Evolutionary conservation across 2,113 vertebrate genomes (phyloP).

Genomic region (Notiomystis cincta): DNA sequence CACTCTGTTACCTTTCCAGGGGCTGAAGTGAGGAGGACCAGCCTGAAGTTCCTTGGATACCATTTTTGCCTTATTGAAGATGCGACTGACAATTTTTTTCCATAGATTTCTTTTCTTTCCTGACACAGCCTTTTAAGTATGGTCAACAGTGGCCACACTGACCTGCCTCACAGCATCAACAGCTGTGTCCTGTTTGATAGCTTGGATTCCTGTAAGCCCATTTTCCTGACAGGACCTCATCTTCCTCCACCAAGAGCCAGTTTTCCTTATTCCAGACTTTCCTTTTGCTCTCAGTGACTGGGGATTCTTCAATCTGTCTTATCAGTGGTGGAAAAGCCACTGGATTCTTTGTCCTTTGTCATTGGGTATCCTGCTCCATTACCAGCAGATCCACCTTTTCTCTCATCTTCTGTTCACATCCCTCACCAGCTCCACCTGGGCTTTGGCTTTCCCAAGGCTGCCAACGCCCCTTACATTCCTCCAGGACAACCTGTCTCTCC

Average conservation of each 20-base stretch:
- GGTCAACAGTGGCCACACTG: not conserved
- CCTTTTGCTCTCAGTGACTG: not conserved
- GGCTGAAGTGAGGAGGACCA: not conserved
- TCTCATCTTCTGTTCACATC: not conserved
- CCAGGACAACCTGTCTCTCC: not conserved
- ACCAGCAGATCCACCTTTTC: not conserved
- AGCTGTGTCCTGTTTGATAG: not conserved
- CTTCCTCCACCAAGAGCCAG: fast-evolving
- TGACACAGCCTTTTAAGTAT: not conserved
- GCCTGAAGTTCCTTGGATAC: not conserved
- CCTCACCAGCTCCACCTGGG: not conserved
- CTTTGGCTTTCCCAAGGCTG: not conserved
- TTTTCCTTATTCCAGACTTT: not conserved
- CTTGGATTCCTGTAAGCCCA: not conserved
- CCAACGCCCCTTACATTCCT: not conserved
- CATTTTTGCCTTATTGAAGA: not conserved
- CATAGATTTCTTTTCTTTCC: not conserved
- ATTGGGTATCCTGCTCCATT: not conserved
- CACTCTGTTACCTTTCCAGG: not conserved
- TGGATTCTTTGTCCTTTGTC: not conserved
- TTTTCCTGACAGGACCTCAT: not conserved
- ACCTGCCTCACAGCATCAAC: not conserved
- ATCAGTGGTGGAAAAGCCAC: not conserved
- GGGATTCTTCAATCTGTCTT: not conserved
- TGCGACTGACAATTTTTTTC: not conserved